Evolutionary conservation across 2,113 vertebrate species (phyloP), one percentile per base, ranked within the genome.

Genomic region (Saguinus imperator): DNA sequence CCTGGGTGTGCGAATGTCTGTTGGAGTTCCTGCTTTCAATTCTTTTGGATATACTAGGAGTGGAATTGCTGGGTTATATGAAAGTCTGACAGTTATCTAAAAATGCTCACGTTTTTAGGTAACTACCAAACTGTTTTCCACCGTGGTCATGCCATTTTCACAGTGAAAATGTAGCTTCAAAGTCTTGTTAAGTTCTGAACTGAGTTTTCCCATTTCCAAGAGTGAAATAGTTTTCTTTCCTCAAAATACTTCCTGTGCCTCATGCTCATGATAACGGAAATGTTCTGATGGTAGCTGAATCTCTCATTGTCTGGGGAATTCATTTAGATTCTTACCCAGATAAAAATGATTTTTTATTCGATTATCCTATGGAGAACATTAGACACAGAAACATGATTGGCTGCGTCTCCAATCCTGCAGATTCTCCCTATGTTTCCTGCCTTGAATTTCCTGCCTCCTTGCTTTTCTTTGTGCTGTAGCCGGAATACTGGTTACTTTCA

Each of bases 341-440:
- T 91, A 85, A 92, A 97, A 95, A 88, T 35, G 86, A 87, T 91
- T 93, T 96, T 94, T 94, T 84, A 89, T 95, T 89, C 81, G 86
- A 90, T 95, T 87, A 70, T 64, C 87, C 86, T 64, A 11, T 29
- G 83, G 77, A 64, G 68, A 91, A 32, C 70, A 48, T 57, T 32
- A 82, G 89, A 91, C 21, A 52, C 50, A 81, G 80, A 90, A 55
- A 80, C 23, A 52, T 11, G 0, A 13, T 27, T 40, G 64, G 64
- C 58, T 75, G 57, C 10, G 12, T 37, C 35, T 55, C 20, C 3
- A 29, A 14, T 76, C n/a, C 0, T 55, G 40, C 14, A 23, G 55
- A 10, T 17, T 76, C 21, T 82, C 5, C 21, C 29, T 11, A 5
- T 61, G 84, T 66, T 45, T 5, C 48, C 8, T 50, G 14, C 76